Evolutionary conservation across 2,797 vertebrate species (phyloP).

Genomic region (Micropoecilia bifurca): DNA sequence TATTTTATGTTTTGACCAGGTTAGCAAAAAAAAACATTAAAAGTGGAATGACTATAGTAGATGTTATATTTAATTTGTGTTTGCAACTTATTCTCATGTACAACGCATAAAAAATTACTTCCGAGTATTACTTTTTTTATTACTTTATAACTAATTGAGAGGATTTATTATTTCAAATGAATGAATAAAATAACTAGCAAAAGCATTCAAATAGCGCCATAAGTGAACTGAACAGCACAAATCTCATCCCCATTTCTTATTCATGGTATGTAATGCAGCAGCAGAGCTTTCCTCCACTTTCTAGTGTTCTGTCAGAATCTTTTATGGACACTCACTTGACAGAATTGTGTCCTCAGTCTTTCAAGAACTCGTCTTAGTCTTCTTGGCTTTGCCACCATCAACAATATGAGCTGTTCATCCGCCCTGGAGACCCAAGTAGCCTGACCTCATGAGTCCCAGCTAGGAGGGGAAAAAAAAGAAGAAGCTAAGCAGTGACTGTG

Average conservation of each 20-base stretch:
- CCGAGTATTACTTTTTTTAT: too few relatives aligned
- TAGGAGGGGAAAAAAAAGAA: neutral
- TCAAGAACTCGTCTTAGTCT: neutral
- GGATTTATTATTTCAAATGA: neutral
- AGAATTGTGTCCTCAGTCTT: neutral
- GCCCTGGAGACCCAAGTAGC: conserved; percentile 4
- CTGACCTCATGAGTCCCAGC: conserved; percentile 33
- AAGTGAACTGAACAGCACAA: neutral
- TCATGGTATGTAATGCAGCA: neutral
- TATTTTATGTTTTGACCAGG: too few relatives aligned
- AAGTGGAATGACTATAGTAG: neutral
- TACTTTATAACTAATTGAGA: neutral
- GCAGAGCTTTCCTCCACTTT: neutral
- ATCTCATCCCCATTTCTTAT: neutral
- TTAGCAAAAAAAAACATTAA: too few relatives aligned
- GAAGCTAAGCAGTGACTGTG: conserved; percentile 34
- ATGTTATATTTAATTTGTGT: neutral
- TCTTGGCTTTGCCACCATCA: conserved; percentile 2
- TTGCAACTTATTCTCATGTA: neutral
- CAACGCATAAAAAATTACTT: neutral
- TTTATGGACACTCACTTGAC: neutral
- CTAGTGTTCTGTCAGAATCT: neutral
- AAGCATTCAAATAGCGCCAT: neutral
- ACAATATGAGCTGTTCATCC: conserved; percentile 20
- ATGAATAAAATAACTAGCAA: neutral